Base-by-base conservation (phyloP, 2,797 vertebrate genomes). In the Tokudaia muenninki region DNA sequence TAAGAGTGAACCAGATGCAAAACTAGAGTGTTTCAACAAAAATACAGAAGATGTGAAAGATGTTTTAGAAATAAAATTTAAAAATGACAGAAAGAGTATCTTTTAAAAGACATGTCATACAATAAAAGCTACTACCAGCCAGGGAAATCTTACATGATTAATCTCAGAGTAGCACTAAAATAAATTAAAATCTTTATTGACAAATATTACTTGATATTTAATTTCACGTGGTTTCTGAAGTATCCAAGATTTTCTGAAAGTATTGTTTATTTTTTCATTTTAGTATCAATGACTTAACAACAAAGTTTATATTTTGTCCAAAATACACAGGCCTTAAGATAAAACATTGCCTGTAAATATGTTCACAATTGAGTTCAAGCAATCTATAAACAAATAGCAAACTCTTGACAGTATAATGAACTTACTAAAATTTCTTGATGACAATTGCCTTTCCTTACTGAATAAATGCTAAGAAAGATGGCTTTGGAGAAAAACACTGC, bases 261-360 rank as follows among this genome's bases (percentile, higher is more conserved):
- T 88, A 82, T 41, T 63, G 31, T 50, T 74, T 77, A 70, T 17
- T 90, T 10, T 72, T 74, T 93, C 34, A 94, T 26, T 89, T 89
- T 55, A 87, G 29, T 79, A 57, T 52, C 13, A 83, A 22, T 82
- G 14, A 92, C 75, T 90, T 91, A 50, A 87, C 94, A 90, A 50
- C 70, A 70, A 96, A 91, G 13, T 50, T 61, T 86, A 31, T 1
- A 59, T 96, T 96, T 94, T 26, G 26, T 41, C 77, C 13, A 72
- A 77, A 90, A 87, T 2, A n/a, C 10, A 50, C 26, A 81, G 47
- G 24, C 2, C 24, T 88, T 90, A 75, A n/a, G 31, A 81, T 3
- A 67, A 94, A 93, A 93, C 80, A 80, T 34, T 67, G 47, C 65
- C 88, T 89, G 31, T 17, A 94, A 91, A 82, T 92, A 24, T 78